Evolutionary conservation across 1,140 invertebrate species (phyloP), one percentile per base, ranked within the genome.

Genomic region (Macrosteles quadrilineatus): DNA sequence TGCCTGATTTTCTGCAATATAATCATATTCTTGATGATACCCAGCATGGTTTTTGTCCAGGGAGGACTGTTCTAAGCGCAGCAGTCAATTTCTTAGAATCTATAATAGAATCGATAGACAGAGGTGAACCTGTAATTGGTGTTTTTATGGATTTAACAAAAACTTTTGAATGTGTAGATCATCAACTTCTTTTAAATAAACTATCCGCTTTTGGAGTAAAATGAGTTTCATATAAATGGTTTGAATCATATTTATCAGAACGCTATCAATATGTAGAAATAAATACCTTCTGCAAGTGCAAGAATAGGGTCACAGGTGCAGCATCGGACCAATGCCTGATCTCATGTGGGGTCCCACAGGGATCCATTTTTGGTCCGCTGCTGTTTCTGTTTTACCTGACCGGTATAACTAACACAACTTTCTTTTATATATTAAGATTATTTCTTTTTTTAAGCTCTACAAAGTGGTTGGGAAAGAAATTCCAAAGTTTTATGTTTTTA

Each of bases 31-130:
- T 50, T 19, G 47, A 50, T 23, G 47, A 50, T 23, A 50, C 4
- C 47, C 47, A 50, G 47, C 47, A 50, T 50, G 47, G 47, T 50
- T 50, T 50, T 50, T n/a, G n/a, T 11, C n/a, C 47, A 19, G 47
- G 47, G 21, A 50, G 47, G 21, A 9, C 47, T 19, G n/a, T 19
- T 3, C 6, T 23, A 50, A 50, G 47, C n/a, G 47, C 47, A 50
- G 47, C 47, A 50, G 47, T 50, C 3, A 23, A 50, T n/a, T 50
- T 50, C n/a, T 11, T 50, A 11, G 47, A 50, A 23, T 50, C 47
- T 50, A 50, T 50, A 19, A 50, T 50, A 19, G 47, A 50, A 50
- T 50, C 47, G 3, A 23, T 50, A 9, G 47, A 50, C 21, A 50
- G 14, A 36, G 32, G 32, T 14, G 32, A n/a, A n/a, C n/a, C n/a